Conservation (phyloP, 2,113 vertebrate species). For the Onychostoma macrolepis region DNA sequence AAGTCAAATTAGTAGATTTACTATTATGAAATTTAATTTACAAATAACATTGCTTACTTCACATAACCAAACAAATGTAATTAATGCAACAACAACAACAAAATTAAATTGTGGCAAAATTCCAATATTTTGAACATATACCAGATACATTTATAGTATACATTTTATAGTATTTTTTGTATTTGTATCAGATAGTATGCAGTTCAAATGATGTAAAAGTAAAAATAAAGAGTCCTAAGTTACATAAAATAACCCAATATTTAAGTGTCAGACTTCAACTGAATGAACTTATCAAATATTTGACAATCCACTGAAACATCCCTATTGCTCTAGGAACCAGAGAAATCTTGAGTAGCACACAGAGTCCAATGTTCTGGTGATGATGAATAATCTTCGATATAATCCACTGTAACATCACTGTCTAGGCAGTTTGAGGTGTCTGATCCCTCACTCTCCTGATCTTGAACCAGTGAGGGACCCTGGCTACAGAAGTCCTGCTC, state of each 20-base stretch:
- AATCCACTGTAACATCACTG: conserved; percentile 59
- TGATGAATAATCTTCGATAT: conserved; percentile 34
- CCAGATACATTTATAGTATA: too few relatives aligned
- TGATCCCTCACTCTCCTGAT: conserved; percentile 2
- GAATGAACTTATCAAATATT: background rate
- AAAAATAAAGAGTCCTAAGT: background rate
- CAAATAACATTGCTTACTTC: background rate
- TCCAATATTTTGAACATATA: background rate
- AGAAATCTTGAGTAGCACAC: conserved; percentile 56
- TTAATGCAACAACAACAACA: too few relatives aligned
- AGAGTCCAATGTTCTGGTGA: conserved; percentile 54
- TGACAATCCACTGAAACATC: conserved; percentile 6
- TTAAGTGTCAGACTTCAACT: background rate
- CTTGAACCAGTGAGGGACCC: conserved; percentile 15
- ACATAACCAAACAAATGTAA: conserved; percentile 1
- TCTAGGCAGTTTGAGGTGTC: conserved; percentile 2
- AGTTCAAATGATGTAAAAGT: background rate
- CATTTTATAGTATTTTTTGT: background rate
- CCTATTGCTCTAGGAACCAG: background rate
- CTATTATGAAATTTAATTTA: background rate
- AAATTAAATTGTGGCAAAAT: background rate
- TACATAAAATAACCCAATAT: background rate
- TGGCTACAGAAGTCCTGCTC: background rate
- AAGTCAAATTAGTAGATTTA: background rate
- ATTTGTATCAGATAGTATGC: background rate